Conservation (phyloP, 2,797 vertebrate genomes). For the Geotrypetes seraphini region DNA sequence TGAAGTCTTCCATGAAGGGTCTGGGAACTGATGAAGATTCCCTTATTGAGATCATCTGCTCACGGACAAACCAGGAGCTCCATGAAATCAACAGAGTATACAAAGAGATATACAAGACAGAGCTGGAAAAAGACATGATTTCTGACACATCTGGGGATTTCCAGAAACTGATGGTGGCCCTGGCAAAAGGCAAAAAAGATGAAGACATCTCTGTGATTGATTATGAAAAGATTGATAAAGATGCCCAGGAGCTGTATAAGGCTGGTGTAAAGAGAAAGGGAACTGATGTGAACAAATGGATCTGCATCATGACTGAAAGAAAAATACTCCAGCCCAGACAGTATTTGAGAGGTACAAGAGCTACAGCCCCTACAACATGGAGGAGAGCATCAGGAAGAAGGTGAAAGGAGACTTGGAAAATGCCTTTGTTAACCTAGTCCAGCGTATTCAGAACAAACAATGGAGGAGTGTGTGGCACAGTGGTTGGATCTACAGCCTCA, state of each 20-base stretch:
- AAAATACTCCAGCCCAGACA: no score
- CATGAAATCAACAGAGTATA: conserved; percentile 79
- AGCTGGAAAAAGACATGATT: conserved; percentile 87
- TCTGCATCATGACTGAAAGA: no score
- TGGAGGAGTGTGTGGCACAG: no score
- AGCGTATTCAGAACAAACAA: no score
- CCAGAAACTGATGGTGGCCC: conserved; percentile 82
- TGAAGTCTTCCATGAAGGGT: no score
- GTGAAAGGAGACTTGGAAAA: conserved; percentile 89
- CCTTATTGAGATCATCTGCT: conserved; percentile 90
- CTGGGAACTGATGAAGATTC: conserved; percentile 91
- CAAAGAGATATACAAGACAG: conserved; percentile 87
- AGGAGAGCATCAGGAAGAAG: conserved; percentile 89
- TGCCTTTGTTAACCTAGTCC: conserved; percentile 85
- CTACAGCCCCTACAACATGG: conserved; percentile 92
- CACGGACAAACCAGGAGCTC: conserved; percentile 79
- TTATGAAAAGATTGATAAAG: conserved; percentile 81
- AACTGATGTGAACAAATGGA: no score
- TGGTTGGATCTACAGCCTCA: no score
- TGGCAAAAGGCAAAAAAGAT: conserved; percentile 77
- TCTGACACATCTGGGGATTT: conserved; percentile 94
- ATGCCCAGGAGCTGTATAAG: no score
- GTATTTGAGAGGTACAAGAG: conserved; percentile 91
- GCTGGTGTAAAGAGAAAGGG: no score
- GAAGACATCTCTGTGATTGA: conserved; percentile 71